Evolutionary conservation across 2,888 invertebrate genomes (phyloP), one percentile per base, ranked within the genome.

Genomic region (Lepetodrilus schrolli): DNA sequence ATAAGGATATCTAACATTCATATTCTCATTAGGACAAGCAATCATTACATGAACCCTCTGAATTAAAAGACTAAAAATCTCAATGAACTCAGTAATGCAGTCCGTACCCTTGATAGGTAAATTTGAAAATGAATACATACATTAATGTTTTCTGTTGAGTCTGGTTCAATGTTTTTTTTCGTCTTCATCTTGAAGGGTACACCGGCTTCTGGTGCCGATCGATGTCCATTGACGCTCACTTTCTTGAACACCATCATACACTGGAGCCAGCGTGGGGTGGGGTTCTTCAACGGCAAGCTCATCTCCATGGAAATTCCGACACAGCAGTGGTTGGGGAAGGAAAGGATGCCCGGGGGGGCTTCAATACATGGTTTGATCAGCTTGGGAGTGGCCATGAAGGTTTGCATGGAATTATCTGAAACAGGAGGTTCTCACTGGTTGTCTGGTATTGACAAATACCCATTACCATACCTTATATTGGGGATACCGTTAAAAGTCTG

Each of bases 281-380:
- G 83, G 78, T 86, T 88, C 20, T 76, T 79, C 37, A 88, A 72
- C 1, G 83, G 79, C 4, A 87, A 75, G 5, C 74, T 66, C 36
- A 81, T 79, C 21, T 80, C 82, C 26, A 77, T 74, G 2, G 86
- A 83, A 36, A 87, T 83, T 0, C 87, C 88, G 2, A 87, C 81
- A 78, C 86, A 87, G 74, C 86, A 86, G 8, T 82, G 83, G 10
- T 84, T 83, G 10, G 78, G 48, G 68, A 87, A 84, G 20, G 79
- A 75, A 21, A 87, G 76, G 10, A 83, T 79, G 10, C 78, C 74
- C n/a, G 86, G 86, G n/a, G n/a, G n/a, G 3, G 82, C 83, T 5
- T 82, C 79, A 23, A 78, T 69, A 21, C 26, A 34, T 21, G 50
- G 34, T n/a, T 50, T 65, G 20, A 66, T 8, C 58, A 58, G 26